A percentile compares a stretch with the other conserved stretches of the same genome.
phyloP scores from a whole-genome alignment of 2,797 vertebrate genomes.

The Lophotriccus pileatus region DNA sequence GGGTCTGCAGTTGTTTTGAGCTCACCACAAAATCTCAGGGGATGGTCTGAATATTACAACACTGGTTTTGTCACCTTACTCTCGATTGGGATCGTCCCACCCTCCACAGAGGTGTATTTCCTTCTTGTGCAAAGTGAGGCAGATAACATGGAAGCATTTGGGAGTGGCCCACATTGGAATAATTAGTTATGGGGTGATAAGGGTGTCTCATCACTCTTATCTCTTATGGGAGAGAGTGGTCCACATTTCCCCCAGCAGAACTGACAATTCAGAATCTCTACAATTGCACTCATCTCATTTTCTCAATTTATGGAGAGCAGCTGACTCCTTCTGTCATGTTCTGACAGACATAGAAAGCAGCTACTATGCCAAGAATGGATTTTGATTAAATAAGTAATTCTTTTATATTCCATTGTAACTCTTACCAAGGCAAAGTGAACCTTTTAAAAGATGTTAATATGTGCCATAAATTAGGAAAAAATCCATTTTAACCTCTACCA shows the following conservation, averaged over 20 bases:
- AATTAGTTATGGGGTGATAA: not conserved
- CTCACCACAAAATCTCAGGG: not conserved
- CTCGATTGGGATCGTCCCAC: not conserved
- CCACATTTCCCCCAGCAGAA: not conserved
- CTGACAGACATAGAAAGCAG: not conserved
- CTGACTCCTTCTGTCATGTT: not conserved
- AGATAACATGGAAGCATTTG: not conserved
- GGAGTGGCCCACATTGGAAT: not conserved
- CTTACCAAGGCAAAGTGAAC: not conserved
- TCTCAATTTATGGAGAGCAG: not conserved
- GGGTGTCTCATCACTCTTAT: not conserved
- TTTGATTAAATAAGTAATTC: constrained; percentile 5
- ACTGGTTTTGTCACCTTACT: not conserved
- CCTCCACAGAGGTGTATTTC: not conserved
- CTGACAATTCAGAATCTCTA: not conserved
- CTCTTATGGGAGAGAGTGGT: not conserved
- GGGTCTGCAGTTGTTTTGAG: not conserved
- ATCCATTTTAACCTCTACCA: not conserved
- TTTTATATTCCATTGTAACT: not conserved
- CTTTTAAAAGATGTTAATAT: not conserved
- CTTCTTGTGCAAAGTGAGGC: not conserved
- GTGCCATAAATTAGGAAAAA: not conserved
- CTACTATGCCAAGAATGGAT: not conserved
- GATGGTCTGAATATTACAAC: not conserved
- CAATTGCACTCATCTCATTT: not conserved